Evolutionary conservation across 2,113 vertebrate genomes (phyloP).

Genomic region (Brachyhypopomus occidentalis): DNA sequence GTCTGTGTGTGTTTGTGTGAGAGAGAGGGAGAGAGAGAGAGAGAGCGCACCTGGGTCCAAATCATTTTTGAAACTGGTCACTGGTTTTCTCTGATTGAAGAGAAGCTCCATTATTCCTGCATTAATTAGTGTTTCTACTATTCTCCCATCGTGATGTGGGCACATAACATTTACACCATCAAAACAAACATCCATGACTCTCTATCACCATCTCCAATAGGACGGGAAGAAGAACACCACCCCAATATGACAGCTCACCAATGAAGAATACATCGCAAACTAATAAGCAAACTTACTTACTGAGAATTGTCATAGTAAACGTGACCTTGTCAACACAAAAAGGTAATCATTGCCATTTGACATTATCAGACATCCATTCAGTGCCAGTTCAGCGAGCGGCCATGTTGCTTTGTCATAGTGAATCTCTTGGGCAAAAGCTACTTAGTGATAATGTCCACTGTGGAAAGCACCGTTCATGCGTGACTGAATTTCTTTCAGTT

Average conservation of each 20-base stretch:
- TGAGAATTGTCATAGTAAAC: not conserved
- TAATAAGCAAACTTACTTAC: not conserved
- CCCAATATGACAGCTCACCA: not conserved
- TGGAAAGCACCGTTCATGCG: not conserved
- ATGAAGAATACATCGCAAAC: not conserved
- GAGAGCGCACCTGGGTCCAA: not conserved
- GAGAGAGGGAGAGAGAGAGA: not conserved
- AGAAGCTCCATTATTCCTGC: not conserved
- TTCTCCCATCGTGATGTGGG: not conserved
- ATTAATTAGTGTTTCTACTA: too few relatives aligned
- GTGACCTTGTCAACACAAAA: not conserved
- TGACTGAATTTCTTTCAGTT: constrained; percentile 4
- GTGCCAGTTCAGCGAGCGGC: not conserved
- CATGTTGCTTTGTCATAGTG: not conserved
- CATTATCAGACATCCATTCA: not conserved
- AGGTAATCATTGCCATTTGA: not conserved
- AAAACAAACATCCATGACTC: not conserved
- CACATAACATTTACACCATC: not conserved
- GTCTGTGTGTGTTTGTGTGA: not conserved
- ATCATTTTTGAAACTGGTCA: not conserved
- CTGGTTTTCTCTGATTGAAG: not conserved
- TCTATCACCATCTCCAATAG: not conserved
- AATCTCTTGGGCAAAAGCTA: not conserved
- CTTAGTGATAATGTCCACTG: constrained; percentile 8
- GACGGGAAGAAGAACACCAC: not conserved